Conservation (phyloP, 2,888 invertebrate genomes). For the Acheta domesticus region DNA sequence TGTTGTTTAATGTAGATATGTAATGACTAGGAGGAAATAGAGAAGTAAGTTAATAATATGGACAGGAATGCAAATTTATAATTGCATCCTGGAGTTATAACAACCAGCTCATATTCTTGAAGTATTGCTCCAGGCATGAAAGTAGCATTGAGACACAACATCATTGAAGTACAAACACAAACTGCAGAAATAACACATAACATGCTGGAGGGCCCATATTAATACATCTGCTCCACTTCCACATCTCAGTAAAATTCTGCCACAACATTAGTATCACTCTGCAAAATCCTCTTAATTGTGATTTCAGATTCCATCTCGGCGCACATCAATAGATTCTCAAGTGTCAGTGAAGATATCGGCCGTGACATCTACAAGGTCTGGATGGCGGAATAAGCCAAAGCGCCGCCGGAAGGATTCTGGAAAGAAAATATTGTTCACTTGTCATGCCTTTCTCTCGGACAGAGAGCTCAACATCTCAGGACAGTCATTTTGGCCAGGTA, state of each 20-base stretch:
- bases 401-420: conserved; percentile 47
- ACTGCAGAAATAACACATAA: no score
- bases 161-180: no score
- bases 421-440: conserved; percentile 46
- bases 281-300: neutral
- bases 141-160: neutral
- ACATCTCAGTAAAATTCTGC: no score
- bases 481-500: conserved; percentile 67
- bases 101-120: no score
- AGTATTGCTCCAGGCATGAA: neutral
- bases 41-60: no score
- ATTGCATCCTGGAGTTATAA: no score
- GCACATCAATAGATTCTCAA: conserved; percentile 86
- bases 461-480: conserved; percentile 76
- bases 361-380: conserved; percentile 68
- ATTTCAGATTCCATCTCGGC: conserved; percentile 65
- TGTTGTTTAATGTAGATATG: no score
- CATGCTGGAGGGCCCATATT: no score
- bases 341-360: conserved; percentile 80
- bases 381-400: conserved; percentile 46
- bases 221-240: no score
- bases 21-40: no score
- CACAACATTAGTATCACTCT: no score
- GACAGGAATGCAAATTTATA: no score
- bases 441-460: conserved; percentile 45